Evolutionary conservation across 2,888 invertebrate species (phyloP), one percentile per base, ranked within the genome.

Genomic region (Toxonevra muliebris): DNA sequence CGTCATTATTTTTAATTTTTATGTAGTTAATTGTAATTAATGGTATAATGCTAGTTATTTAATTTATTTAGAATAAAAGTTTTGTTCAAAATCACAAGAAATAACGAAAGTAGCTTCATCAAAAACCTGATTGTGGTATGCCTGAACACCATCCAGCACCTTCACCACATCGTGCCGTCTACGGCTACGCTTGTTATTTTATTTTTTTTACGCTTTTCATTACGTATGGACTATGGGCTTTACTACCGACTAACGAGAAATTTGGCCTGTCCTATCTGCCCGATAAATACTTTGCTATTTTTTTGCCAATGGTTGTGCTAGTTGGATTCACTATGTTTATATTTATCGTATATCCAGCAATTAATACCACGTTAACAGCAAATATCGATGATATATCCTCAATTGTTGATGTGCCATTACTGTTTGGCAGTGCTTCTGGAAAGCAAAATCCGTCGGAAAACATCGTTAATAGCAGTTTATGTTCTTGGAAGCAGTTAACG

Each of bases 111-210:
- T 30, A 30, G 7, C 7, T 7, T 30, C 30, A 30, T 30, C 30
- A 30, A 30, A 7, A 30, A 30, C 7, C 30, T 4, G 30, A 4
- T 30, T 30, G 30, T 30, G 65, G 64, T 71, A 93, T 93, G 92
- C 89, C 92, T 66, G 92, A 95, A 83, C 94, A 95, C 80, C 93
- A 94, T 0, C 98, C 97, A 61, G 93, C 95, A 0, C 98, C 98
- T 2, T 93, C 95, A 58, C 93, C 93, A 52, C 92, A 93, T 76
- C 89, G 98, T 81, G 96, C 96, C 2, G 90, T 97, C 40, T 97
- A 97, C 86, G 98, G 98, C 3, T 98, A 96, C 86, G 93, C 93
- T 15, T 88, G 97, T 84, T 96, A 92, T 82, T 87, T 96, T 73
- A 89, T 91, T 71, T 91, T 92, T 69, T 90, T 91, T 76, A 89